Percentiles rank a stretch among this genome's conserved stretches.
Evolutionary conservation across 2,888 invertebrate genomes (phyloP).

Genomic region (Meghimatium bilineatum): DNA sequence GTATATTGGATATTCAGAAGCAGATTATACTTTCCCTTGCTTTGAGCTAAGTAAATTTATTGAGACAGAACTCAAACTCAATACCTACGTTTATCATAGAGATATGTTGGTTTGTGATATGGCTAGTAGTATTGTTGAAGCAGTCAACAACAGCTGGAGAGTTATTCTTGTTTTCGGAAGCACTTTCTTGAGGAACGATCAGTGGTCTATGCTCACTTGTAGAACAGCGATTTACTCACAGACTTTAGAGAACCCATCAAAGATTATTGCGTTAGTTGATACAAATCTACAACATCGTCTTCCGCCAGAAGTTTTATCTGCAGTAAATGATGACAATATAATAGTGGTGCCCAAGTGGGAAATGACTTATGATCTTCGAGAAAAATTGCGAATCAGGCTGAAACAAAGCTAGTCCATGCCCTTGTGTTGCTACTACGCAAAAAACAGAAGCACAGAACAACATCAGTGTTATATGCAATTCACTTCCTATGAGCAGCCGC

Average conservation of each 20-base stretch:
- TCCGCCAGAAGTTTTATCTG: conserved; percentile 2
- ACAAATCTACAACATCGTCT: background rate
- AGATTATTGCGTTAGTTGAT: conserved; percentile 26
- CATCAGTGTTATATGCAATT: no score
- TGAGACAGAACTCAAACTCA: conserved; percentile 5
- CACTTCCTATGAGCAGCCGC: no score
- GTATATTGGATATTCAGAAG: conserved; percentile 28
- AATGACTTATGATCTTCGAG: conserved; percentile 1
- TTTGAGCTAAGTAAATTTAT: background rate
- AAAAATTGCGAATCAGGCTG: background rate
- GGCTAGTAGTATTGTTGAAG: conserved; percentile 19
- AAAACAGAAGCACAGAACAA: no score
- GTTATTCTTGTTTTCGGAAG: conserved; percentile 22
- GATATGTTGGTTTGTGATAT: background rate
- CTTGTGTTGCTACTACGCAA: no score
- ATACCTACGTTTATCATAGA: background rate
- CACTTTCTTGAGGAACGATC: conserved; percentile 4
- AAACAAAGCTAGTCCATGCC: no score
- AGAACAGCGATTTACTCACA: conserved; percentile 30
- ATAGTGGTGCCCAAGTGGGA: conserved; percentile 13
- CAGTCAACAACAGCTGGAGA: conserved; percentile 34
- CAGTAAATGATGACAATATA: conserved; percentile 11
- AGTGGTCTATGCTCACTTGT: conserved; percentile 19
- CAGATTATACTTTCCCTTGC: conserved; percentile 23
- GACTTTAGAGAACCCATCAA: background rate